These are phyloP conservation scores for Crotalus helleri DNA, from an alignment of 2,113 vertebrate genomes.

Conservation along the genomic window DNA sequence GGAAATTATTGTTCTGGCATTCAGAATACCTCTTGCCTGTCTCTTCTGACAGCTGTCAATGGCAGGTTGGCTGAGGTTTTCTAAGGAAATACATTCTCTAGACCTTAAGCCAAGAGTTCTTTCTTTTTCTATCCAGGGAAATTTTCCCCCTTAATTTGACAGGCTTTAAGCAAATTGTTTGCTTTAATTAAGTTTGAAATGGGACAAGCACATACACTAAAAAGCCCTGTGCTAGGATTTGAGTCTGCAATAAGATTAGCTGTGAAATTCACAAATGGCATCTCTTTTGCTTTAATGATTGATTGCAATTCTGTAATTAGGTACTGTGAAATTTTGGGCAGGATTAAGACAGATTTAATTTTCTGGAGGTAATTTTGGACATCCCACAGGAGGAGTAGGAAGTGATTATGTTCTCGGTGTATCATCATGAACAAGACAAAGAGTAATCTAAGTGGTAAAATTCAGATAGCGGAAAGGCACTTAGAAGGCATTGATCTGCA, in stretches of 20 bases:
- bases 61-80: constrained; percentile 51
- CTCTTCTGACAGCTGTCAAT: constrained; percentile 56
- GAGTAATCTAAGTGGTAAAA: not conserved
- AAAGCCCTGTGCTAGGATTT: constrained; percentile 26
- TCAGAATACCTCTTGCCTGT: constrained; percentile 49
- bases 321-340: constrained; percentile 16
- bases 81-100: constrained; percentile 38
- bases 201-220: constrained; percentile 47
- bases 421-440: constrained; percentile 26
- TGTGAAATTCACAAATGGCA: constrained; percentile 26
- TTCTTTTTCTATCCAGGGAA: constrained; percentile 43
- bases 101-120: constrained; percentile 34
- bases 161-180: constrained; percentile 60
- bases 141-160: constrained; percentile 50
- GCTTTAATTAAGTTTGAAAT: constrained; percentile 57
- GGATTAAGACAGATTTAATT: constrained; percentile 30
- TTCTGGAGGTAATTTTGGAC: constrained; percentile 8
- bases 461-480: constrained; percentile 5
- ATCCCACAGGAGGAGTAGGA: constrained; percentile 18
- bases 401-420: constrained; percentile 9
- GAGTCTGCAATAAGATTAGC: constrained; percentile 41
- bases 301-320: constrained; percentile 33
- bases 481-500: constrained; percentile 29
- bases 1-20: constrained; percentile 40
- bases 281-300: constrained; percentile 22